These are phyloP conservation scores for Lamprologus tigripictilis DNA, from an alignment of 2,113 vertebrate species.

Conservation along the genomic window DNA sequence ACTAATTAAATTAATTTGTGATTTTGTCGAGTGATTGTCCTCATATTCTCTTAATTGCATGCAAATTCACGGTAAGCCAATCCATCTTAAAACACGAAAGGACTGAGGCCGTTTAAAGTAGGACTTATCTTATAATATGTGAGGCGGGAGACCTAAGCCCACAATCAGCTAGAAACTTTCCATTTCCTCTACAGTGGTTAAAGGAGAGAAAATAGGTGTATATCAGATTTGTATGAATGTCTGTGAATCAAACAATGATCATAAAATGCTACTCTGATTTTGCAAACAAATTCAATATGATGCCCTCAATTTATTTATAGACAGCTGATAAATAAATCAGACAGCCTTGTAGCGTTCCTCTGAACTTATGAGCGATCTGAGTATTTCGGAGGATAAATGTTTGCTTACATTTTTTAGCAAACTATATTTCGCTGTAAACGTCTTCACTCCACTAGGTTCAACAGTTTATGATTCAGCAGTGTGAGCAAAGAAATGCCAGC, in stretches of 20 bases:
- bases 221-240: not conserved
- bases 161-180: not conserved
- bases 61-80: not conserved
- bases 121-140: not conserved
- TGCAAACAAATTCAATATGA: not conserved
- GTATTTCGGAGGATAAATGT: not conserved
- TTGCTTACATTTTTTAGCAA: not conserved
- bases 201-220: not conserved
- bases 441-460: not conserved
- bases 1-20: slow-evolving; percentile 22
- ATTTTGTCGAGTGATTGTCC: not conserved
- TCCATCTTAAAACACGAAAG: not conserved
- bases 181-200: not conserved
- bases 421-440: not conserved
- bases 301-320: not conserved
- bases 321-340: not conserved
- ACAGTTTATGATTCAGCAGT: not conserved
- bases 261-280: not conserved
- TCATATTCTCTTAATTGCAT: not conserved
- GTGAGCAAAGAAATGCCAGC: not conserved
- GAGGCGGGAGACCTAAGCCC: not conserved
- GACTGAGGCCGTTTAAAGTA: not conserved
- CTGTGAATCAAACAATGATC: not conserved
- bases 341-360: not conserved
- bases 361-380: not conserved